Evolutionary conservation across 1,140 invertebrate genomes (phyloP), one percentile per base, ranked within the genome.

Genomic region (Harlomillsia oculata): DNA sequence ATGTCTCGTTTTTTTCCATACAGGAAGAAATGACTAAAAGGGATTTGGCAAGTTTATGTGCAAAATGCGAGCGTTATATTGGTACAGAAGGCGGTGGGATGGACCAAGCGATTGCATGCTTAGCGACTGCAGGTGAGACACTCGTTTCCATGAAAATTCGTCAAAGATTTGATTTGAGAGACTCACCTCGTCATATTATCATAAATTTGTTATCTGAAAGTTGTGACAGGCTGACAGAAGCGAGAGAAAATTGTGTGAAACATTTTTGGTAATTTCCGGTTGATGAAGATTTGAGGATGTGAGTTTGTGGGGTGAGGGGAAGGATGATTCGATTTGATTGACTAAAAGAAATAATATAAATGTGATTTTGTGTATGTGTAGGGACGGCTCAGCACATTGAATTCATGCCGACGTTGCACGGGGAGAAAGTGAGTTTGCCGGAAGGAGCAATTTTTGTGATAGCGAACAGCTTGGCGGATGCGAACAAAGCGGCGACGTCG

Each of bases 31-130:
- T 89, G 57, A 73, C 76, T 45, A 88, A 88, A 73, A 78, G 80
- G 56, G 78, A 86, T 54, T 73, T 98, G 60, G 92, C 95, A 4
- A 79, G 81, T 36, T 69, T 95, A 45, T 94, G 93, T 74, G 90
- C 93, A 0, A 74, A 76, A 62, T 83, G 85, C 69, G 96, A 99
- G 75, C 77, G 83, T 60, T 91, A 89, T 64, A 94, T 98, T 65
- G 96, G 95, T 14, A 92, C 88, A 8, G 81, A 93, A 74, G 94
- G 95, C 26, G 97, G 96, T 34, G 96, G 95, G 60, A 99, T 99
- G 97, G 97, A 99, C 72, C 97, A 99, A 75, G 93, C 96, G 0
- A 97, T 97, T 67, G 89, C 89, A 45, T 90, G 97, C 73, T 78
- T 98, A 18, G 94, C 89, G 2, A 80, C 86, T 69, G 72, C 81